Percentiles rank a stretch among this genome's conserved stretches.
Evolutionary conservation across 2,113 vertebrate species (phyloP).

Genomic region (Neogale vison): DNA sequence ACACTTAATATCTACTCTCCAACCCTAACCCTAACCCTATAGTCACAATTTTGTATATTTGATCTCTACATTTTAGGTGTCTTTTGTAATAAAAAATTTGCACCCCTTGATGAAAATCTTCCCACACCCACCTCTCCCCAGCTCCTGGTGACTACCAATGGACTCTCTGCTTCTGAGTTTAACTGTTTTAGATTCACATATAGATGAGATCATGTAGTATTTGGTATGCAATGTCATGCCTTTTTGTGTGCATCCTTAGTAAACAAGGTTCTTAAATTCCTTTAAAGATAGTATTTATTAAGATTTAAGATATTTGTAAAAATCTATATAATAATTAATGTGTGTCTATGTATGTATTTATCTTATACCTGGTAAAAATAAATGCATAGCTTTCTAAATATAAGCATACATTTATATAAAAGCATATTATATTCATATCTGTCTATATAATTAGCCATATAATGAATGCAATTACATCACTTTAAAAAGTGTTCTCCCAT

Average conservation of each 20-base stretch:
- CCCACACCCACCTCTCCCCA: fast-evolving
- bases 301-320: background rate
- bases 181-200: background rate
- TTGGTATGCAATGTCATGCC: background rate
- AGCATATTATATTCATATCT: background rate
- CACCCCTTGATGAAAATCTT: background rate
- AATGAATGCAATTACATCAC: background rate
- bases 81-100: background rate
- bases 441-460: background rate
- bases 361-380: background rate
- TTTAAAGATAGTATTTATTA: background rate
- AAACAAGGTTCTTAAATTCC: background rate
- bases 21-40: background rate
- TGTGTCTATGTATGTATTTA: background rate
- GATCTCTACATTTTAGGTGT: background rate
- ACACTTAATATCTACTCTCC: background rate
- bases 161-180: background rate
- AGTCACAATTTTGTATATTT: background rate
- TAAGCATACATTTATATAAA: background rate
- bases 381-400: background rate
- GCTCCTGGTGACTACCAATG: background rate
- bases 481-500: conserved; percentile 1
- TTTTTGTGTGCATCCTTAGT: background rate
- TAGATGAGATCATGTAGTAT: background rate
- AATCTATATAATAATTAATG: background rate